These are phyloP conservation scores for Harpagifer antarcticus DNA, from an alignment of 2,797 vertebrate species.

Conservation along the genomic window DNA sequence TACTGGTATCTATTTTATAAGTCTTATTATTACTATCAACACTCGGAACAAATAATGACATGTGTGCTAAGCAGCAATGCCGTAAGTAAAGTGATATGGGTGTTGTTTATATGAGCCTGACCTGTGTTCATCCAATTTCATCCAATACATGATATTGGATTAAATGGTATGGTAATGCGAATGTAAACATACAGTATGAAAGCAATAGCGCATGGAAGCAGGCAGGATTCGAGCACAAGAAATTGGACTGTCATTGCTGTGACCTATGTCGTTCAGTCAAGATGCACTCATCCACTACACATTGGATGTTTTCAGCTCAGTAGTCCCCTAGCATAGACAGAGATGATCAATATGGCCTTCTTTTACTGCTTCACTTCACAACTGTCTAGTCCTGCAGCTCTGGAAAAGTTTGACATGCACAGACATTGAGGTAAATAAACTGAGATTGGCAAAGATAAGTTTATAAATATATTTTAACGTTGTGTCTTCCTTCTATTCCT, in stretches of 20 bases:
- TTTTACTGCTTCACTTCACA: constrained; percentile 84
- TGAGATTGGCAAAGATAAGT: constrained; percentile 72
- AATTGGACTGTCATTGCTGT: constrained; percentile 72
- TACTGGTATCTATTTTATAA: background rate
- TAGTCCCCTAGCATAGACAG: constrained; percentile 70
- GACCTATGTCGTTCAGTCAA: constrained; percentile 79
- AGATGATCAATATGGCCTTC: constrained; percentile 82
- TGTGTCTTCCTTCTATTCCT: constrained; percentile 11
- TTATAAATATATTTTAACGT: constrained; percentile 38
- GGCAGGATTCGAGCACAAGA: constrained; percentile 50
- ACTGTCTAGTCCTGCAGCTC: constrained; percentile 67
- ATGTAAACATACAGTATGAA: constrained; percentile 13
- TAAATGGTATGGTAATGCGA: no score
- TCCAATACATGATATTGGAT: constrained; percentile 10
- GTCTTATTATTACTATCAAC: background rate
- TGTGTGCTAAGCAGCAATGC: background rate
- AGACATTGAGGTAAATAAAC: constrained; percentile 75
- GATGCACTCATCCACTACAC: constrained; percentile 78
- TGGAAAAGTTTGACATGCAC: constrained; percentile 70
- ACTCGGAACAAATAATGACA: no score
- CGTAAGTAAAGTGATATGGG: background rate
- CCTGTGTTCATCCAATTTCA: background rate
- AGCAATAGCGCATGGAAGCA: constrained; percentile 35
- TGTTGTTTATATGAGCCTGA: constrained; percentile 5
- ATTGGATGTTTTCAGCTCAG: constrained; percentile 84